Evolutionary conservation across 2,888 invertebrate genomes (phyloP), one percentile per base, ranked within the genome.

Genomic region (Lobophora halterata): DNA sequence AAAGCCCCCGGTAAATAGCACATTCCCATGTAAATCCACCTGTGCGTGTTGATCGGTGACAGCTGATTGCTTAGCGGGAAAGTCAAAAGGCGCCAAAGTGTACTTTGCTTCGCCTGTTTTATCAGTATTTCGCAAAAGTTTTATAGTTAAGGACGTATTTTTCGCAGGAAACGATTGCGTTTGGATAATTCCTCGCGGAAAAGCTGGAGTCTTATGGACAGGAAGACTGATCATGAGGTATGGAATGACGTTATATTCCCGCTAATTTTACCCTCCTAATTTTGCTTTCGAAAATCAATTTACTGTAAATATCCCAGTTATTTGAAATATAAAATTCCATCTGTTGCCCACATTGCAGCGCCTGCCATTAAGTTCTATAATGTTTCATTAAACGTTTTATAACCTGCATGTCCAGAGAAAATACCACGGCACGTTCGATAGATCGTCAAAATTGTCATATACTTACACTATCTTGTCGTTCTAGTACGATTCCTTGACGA

Each of bases 31-130:
- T 50, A 61, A 64, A 49, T 49, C 25, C 50, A 49, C 44, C 44
- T 47, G 45, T 49, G 39, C 42, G 44, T 58, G 55, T 63, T 58
- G 49, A 50, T 62, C 43, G 29, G 33, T 78, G 86, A 85, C 86
- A 87, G 86, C 85, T 86, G 85, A 85, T 86, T 74, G 61, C 55
- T 46, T 27, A 64, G 83, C 86, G 85, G 74, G 71, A 86, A 83
- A 85, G 77, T 80, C 58, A 67, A 85, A 83, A 66, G 79, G 80
- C 81, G 81, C 71, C 65, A 83, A 81, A 71, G 36, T 45, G 34
- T 28, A 30, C 17, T 20, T 21, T 17, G n/a, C n/a, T 16, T 12
- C 17, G 6, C 14, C 10, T 4, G 3, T 29, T 39, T 33, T 9
- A 12, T 2, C 5, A 7, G 5, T 16, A 16, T 29, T 25, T 5